These are phyloP conservation scores for Sarcophaga caerulescens DNA, from an alignment of 2,888 invertebrate genomes.

Conservation along the genomic window DNA sequence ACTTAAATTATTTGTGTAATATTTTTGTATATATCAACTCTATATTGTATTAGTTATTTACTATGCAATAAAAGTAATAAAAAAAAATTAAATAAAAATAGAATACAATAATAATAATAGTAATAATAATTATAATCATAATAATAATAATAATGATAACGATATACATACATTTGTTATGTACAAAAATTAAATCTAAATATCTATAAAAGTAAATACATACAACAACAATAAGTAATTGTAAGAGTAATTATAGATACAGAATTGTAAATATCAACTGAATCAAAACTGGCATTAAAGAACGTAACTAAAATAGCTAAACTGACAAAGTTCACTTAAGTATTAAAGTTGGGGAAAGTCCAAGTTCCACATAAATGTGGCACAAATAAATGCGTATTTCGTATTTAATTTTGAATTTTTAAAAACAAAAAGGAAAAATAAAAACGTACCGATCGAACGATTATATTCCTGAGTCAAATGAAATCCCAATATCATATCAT, in stretches of 20 bases:
- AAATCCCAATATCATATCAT: not conserved
- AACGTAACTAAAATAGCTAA: not conserved
- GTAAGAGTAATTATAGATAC: no score
- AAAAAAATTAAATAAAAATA: not conserved
- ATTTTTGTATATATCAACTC: no score
- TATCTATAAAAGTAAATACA: conserved; percentile 15
- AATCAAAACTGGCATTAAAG: no score
- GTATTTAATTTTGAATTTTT: conserved; percentile 39
- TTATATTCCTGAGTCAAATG: conserved; percentile 55
- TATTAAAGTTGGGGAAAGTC: not conserved
- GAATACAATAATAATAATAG: not conserved
- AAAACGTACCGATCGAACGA: conserved; percentile 2
- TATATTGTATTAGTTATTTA: no score
- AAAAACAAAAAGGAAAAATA: not conserved
- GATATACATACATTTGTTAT: conserved; percentile 28
- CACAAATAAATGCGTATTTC: conserved; percentile 50
- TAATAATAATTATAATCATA: not conserved
- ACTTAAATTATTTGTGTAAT: conserved; percentile 52
- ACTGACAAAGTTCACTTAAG: conserved; percentile 45
- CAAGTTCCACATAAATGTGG: not conserved
- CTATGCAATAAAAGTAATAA: no score
- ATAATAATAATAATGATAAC: no score
- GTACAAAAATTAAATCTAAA: conserved; percentile 37
- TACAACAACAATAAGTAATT: not conserved
- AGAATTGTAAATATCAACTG: no score